Conservation (phyloP, 2,888 invertebrate genomes). For the Caenorhabditis sulstoni region DNA sequence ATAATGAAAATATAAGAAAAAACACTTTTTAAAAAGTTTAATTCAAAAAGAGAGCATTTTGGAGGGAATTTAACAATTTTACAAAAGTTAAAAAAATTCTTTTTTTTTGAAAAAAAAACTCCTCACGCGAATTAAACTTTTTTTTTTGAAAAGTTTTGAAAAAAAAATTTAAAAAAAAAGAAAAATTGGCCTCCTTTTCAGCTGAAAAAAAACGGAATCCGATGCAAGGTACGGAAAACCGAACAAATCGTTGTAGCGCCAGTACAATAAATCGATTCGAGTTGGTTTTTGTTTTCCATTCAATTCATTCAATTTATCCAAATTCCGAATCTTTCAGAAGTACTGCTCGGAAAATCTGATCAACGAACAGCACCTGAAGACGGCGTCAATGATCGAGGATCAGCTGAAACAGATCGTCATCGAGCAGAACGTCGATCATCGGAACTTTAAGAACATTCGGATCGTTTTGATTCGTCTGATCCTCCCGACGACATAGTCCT, state of each 20-base stretch:
- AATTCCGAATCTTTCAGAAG: slow-evolving; percentile 19
- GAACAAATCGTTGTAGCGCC: slow-evolving; percentile 37
- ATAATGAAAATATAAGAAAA: no score
- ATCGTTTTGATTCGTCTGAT: no score
- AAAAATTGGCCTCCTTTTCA: slow-evolving; percentile 26
- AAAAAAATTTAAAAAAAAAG: neutral
- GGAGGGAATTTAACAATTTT: no score
- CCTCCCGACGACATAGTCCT: no score
- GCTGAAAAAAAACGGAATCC: slow-evolving; percentile 45
- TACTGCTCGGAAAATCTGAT: slow-evolving; percentile 57
- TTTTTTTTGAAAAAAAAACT: no score
- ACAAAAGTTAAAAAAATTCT: no score
- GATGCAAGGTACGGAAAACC: slow-evolving; percentile 47
- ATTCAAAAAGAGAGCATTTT: no score
- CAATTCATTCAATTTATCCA: neutral
- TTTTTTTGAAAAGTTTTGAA: no score
- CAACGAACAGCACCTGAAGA: slow-evolving; percentile 59
- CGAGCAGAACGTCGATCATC: slow-evolving; percentile 34
- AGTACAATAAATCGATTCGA: slow-evolving; percentile 42
- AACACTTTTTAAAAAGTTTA: no score
- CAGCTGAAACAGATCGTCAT: slow-evolving; percentile 54
- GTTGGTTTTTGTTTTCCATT: neutral
- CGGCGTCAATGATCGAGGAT: slow-evolving; percentile 54
- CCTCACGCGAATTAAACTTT: no score
- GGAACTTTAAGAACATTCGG: no score